Percentiles rank a stretch among this genome's conserved stretches.
Conservation (phyloP, 2,113 vertebrate genomes). For the Geococcyx californianus region DNA sequence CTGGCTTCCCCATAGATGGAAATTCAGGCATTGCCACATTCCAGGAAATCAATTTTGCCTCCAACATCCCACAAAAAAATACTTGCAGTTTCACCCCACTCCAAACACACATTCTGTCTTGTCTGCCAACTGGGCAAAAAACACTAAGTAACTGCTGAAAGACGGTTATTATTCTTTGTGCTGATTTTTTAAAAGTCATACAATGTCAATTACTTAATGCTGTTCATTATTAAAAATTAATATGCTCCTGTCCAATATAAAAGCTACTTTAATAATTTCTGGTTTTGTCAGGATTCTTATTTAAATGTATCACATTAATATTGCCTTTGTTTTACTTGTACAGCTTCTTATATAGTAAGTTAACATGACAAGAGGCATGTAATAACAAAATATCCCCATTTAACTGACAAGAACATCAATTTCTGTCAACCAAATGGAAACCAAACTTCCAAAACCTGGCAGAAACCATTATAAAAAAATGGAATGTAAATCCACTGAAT, state of each 20-base stretch:
- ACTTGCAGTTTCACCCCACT: background rate
- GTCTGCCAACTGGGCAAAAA: background rate
- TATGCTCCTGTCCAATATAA: background rate
- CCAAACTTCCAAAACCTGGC: background rate
- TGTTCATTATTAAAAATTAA: background rate
- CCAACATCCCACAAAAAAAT: background rate
- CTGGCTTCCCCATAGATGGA: background rate
- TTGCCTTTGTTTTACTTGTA: background rate
- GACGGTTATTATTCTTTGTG: background rate
- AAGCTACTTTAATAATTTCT: background rate
- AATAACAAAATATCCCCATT: background rate
- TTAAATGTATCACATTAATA: background rate
- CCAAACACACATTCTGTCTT: background rate
- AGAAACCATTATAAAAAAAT: background rate
- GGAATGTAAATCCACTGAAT: background rate
- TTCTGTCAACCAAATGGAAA: background rate
- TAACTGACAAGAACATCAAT: background rate
- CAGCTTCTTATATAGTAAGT: background rate
- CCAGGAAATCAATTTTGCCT: conserved; percentile 8
- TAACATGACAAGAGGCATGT: background rate
- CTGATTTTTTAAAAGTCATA: background rate
- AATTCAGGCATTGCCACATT: conserved; percentile 53
- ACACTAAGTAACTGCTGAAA: background rate
- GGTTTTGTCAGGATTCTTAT: background rate
- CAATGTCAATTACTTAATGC: background rate